These are phyloP conservation scores for Bacillus rossius DNA, from an alignment of 1,140 invertebrate species.

Conservation along the genomic window DNA sequence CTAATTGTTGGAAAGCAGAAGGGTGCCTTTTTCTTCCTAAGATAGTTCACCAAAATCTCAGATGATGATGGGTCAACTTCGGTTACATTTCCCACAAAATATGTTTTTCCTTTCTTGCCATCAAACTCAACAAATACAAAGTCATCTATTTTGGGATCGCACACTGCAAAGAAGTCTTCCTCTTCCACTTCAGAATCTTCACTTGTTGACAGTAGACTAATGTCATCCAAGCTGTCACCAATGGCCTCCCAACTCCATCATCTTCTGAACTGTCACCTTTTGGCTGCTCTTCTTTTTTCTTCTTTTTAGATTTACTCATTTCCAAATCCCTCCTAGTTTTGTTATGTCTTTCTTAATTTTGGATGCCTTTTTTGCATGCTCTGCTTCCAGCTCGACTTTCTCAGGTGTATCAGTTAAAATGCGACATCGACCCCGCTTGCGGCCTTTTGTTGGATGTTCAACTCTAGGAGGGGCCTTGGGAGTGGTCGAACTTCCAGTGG, in stretches of 20 bases:
- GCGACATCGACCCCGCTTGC: not conserved
- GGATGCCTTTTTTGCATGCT: not conserved
- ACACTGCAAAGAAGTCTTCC: constrained; percentile 3
- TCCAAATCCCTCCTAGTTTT: not conserved
- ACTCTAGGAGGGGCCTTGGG: no score
- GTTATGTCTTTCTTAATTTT: not conserved
- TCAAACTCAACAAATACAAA: constrained; percentile 1
- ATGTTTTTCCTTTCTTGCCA: not conserved
- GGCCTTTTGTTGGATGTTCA: no score
- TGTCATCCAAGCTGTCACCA: not conserved
- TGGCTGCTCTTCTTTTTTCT: no score
- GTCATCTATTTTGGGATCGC: not conserved
- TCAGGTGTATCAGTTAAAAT: not conserved
- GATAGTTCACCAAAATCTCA: no score
- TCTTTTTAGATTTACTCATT: no score
- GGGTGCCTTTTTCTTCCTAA: no score
- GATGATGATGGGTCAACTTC: not conserved
- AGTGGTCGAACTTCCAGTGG: no score
- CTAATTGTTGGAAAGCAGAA: no score
- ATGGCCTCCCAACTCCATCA: not conserved
- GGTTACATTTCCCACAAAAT: constrained; percentile 1
- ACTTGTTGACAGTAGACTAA: not conserved
- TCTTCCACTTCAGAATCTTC: constrained; percentile 6
- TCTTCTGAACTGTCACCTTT: not conserved
- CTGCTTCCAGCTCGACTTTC: not conserved